These are phyloP conservation scores for Melanaphis sacchari DNA, from an alignment of 1,140 invertebrate species.

Conservation along the genomic window DNA sequence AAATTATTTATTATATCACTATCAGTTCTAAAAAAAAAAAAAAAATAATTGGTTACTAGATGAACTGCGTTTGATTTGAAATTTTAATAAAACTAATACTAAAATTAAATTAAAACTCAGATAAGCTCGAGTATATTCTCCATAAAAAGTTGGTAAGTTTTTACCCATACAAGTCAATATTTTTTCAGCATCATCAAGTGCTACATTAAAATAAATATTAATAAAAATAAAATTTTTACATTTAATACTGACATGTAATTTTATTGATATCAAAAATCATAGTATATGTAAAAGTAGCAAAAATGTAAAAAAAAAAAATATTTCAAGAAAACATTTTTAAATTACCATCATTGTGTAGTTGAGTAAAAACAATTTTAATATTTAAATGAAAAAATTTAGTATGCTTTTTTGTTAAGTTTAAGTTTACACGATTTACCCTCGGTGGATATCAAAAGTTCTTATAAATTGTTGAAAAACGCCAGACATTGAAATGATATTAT, in stretches of 20 bases:
- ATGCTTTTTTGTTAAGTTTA: neutral
- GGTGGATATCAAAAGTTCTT: neutral
- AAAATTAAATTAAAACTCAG: neutral
- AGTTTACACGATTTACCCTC: neutral
- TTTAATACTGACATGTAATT: neutral
- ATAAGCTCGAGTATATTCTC: neutral
- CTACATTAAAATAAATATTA: neutral
- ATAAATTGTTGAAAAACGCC: neutral
- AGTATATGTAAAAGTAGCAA: neutral
- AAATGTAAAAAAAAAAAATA: neutral
- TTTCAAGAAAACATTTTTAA: neutral
- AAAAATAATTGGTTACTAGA: neutral
- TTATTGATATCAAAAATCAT: neutral
- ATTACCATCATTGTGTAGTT: neutral
- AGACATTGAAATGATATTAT: conserved; percentile 10
- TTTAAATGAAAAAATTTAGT: neutral
- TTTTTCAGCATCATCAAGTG: neutral
- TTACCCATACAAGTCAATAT: neutral
- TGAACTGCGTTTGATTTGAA: neutral
- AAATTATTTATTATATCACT: neutral
- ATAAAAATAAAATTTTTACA: neutral
- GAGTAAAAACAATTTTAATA: neutral
- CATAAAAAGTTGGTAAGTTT: neutral
- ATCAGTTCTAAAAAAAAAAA: neutral
- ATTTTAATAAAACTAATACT: neutral